phyloP scores from a whole-genome alignment of 1,140 invertebrate genomes.

The Trichoplusia ni region DNA sequence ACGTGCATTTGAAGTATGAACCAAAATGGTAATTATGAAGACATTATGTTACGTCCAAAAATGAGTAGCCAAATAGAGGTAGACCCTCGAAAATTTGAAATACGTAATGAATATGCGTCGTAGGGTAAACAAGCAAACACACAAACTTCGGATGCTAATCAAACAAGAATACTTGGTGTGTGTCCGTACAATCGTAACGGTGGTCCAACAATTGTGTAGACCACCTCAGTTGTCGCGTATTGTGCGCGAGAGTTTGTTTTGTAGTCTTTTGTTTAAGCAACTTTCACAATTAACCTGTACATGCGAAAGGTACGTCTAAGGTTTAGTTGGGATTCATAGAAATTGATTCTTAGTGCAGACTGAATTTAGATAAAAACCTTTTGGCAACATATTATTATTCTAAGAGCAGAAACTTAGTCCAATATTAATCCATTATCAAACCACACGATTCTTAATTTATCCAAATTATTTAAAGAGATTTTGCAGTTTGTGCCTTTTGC shows the following conservation, averaged over 20 bases:
- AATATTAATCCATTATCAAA: too few species aligned
- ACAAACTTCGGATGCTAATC: constrained; percentile 44
- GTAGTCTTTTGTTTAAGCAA: constrained; percentile 44
- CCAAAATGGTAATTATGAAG: too few species aligned
- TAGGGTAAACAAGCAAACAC: constrained; percentile 43
- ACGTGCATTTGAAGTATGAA: too few species aligned
- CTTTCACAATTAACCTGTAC: constrained; percentile 48
- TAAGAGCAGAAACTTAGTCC: too few species aligned
- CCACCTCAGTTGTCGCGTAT: constrained; percentile 42
- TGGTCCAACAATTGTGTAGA: constrained; percentile 44
- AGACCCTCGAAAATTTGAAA: constrained; percentile 17
- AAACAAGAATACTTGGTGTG: constrained; percentile 47
- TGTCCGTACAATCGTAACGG: constrained; percentile 39
- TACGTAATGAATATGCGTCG: constrained; percentile 31
- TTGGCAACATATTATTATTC: neutral
- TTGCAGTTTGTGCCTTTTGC: too few species aligned
- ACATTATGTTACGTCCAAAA: neutral
- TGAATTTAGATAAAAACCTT: constrained; percentile 8
- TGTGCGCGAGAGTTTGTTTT: constrained; percentile 26
- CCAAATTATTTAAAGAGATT: too few species aligned
- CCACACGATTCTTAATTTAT: too few species aligned
- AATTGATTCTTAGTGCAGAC: neutral
- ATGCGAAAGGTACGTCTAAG: constrained; percentile 33
- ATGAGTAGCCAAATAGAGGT: constrained; percentile 13
- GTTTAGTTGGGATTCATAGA: constrained; percentile 12